These are phyloP conservation scores for Ips nitidus DNA, from an alignment of 1,140 invertebrate species.

Conservation along the genomic window DNA sequence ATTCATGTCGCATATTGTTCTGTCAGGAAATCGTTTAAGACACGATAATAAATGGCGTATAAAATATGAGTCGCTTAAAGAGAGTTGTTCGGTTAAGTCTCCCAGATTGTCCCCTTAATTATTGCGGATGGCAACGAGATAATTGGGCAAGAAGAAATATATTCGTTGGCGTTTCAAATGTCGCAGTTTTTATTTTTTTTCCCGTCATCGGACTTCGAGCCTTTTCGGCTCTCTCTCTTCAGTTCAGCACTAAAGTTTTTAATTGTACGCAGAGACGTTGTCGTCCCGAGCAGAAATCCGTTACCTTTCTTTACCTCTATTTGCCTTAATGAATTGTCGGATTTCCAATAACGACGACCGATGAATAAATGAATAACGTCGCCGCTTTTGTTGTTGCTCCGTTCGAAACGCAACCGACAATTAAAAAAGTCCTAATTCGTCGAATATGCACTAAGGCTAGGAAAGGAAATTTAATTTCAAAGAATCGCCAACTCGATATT, in stretches of 20 bases:
- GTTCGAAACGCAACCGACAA: background rate
- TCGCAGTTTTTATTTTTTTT: slow-evolving; percentile 16
- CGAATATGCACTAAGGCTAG: too few species aligned
- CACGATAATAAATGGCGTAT: slow-evolving; percentile 25
- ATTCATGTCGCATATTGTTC: slow-evolving; percentile 18
- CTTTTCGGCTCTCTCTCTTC: background rate
- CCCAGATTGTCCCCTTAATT: slow-evolving; percentile 27
- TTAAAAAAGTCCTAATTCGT: background rate
- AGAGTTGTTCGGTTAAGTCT: slow-evolving; percentile 26
- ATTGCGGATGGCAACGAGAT: slow-evolving; percentile 28
- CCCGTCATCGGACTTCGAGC: background rate
- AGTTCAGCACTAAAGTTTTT: background rate
- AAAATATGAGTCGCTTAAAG: slow-evolving; percentile 31
- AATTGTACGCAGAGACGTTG: slow-evolving; percentile 10
- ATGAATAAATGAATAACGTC: slow-evolving; percentile 8
- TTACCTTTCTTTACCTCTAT: slow-evolving; percentile 12
- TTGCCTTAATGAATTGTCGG: slow-evolving; percentile 12
- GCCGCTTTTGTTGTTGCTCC: background rate
- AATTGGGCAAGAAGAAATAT: slow-evolving; percentile 24
- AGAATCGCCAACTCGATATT: too few species aligned
- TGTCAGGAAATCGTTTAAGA: slow-evolving; percentile 30
- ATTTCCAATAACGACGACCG: slow-evolving; percentile 7
- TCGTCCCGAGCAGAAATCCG: slow-evolving; percentile 1
- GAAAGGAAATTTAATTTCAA: too few species aligned
- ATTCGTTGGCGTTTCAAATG: slow-evolving; percentile 23